phyloP scores from a whole-genome alignment of 2,888 invertebrate species.

The Coremacera marginata region DNA sequence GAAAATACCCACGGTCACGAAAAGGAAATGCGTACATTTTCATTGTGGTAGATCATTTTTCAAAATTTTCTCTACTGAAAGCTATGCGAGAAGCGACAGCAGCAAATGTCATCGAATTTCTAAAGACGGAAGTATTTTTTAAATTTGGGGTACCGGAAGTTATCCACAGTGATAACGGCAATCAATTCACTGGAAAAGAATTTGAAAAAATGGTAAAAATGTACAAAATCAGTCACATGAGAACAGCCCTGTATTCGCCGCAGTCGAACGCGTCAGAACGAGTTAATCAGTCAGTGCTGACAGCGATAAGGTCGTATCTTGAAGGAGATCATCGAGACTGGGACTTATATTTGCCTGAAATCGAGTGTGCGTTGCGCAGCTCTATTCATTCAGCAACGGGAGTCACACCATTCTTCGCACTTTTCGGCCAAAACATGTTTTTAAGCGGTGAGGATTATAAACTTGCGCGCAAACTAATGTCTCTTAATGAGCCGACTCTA shows the following conservation, averaged over 20 bases:
- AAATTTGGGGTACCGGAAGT: neutral
- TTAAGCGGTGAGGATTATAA: too few species aligned
- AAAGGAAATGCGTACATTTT: neutral
- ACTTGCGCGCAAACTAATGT: constrained; percentile 15
- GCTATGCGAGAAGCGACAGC: too few species aligned
- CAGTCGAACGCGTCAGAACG: too few species aligned
- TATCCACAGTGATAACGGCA: too few species aligned
- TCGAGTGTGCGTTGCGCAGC: constrained; percentile 13
- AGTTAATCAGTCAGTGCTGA: neutral
- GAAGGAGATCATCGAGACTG: constrained; percentile 17
- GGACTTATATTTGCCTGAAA: too few species aligned
- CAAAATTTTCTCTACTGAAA: too few species aligned
- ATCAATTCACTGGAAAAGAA: neutral
- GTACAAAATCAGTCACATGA: neutral
- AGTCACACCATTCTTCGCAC: constrained; percentile 26
- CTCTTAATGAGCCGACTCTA: constrained; percentile 7
- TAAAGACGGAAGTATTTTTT: neutral
- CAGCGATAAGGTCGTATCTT: neutral
- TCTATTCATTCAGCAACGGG: constrained; percentile 3
- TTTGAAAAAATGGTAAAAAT: neutral
- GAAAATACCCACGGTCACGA: neutral
- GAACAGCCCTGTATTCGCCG: too few species aligned
- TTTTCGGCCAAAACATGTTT: constrained; percentile 27
- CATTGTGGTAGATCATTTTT: neutral
- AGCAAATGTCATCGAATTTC: neutral